These are phyloP conservation scores for Eupithecia insigniata DNA, from an alignment of 2,888 invertebrate genomes.

Conservation along the genomic window DNA sequence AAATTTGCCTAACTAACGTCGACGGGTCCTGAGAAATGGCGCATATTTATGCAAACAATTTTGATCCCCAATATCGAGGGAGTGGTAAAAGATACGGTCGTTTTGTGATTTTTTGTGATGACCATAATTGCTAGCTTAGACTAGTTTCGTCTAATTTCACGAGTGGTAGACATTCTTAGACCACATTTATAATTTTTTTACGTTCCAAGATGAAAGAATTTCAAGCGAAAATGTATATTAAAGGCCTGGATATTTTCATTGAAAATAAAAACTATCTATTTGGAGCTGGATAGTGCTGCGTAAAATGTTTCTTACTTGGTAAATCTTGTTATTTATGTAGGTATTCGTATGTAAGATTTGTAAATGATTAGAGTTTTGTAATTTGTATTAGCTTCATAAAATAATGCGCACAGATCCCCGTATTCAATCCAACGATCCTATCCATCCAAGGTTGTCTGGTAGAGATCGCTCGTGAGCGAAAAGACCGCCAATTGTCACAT, in stretches of 20 bases:
- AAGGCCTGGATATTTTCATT: background rate
- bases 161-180: background rate
- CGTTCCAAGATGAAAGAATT: background rate
- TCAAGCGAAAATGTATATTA: background rate
- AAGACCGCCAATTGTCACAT: no score
- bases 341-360: no score
- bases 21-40: slow-evolving; percentile 17
- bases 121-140: background rate
- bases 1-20: slow-evolving; percentile 37
- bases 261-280: background rate
- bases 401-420: no score
- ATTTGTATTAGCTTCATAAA: no score
- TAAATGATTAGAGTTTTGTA: no score
- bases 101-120: background rate
- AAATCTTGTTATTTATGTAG: no score
- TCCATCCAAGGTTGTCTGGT: no score
- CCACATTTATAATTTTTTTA: no score
- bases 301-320: background rate
- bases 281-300: background rate
- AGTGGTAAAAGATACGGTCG: background rate
- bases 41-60: slow-evolving; percentile 31
- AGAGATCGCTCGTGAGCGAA: no score
- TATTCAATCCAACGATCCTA: no score
- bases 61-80: slow-evolving; percentile 25
- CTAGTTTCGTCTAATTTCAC: background rate